A percentile compares a stretch with the other conserved stretches of the same genome.
These are phyloP conservation scores for Protobothrops flavoviridis DNA, from an alignment of 2,113 vertebrate species.

Conservation along the genomic window DNA sequence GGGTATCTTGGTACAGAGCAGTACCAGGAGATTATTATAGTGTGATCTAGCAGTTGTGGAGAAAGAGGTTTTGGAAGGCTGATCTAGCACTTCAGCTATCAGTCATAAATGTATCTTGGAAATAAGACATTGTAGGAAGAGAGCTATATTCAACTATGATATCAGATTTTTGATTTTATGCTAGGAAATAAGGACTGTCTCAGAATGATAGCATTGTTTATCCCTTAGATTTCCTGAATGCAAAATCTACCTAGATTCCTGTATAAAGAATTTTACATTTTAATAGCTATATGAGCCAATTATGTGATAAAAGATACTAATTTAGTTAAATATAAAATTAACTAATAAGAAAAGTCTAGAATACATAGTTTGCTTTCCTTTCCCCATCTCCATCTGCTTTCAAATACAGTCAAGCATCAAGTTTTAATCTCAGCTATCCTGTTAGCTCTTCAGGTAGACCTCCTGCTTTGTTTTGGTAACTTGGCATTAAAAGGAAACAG, in stretches of 20 bases:
- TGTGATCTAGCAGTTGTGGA: neutral
- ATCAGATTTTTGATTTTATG: neutral
- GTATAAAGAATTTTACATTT: neutral
- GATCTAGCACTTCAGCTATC: neutral
- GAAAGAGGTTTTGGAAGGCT: neutral
- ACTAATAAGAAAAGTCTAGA: conserved; percentile 10
- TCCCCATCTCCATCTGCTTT: conserved; percentile 52
- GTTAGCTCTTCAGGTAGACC: conserved; percentile 54
- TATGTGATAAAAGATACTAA: neutral
- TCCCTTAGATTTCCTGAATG: neutral
- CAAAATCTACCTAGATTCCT: neutral
- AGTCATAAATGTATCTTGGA: neutral
- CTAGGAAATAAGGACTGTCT: neutral
- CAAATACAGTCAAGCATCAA: conserved; percentile 23
- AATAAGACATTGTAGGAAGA: neutral
- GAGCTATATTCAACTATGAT: neutral
- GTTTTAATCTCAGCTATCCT: conserved; percentile 53
- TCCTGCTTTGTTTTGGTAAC: conserved; percentile 55
- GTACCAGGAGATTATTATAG: neutral
- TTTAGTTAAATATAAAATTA: neutral
- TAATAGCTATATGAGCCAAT: neutral
- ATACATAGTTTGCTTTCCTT: conserved; percentile 4
- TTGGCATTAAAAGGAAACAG: conserved; percentile 57
- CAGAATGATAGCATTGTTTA: neutral
- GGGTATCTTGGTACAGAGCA: neutral